Percentiles rank a stretch among this genome's conserved stretches.
Conservation (phyloP, 1,140 invertebrate species). For the Drosophila prosaltans region DNA sequence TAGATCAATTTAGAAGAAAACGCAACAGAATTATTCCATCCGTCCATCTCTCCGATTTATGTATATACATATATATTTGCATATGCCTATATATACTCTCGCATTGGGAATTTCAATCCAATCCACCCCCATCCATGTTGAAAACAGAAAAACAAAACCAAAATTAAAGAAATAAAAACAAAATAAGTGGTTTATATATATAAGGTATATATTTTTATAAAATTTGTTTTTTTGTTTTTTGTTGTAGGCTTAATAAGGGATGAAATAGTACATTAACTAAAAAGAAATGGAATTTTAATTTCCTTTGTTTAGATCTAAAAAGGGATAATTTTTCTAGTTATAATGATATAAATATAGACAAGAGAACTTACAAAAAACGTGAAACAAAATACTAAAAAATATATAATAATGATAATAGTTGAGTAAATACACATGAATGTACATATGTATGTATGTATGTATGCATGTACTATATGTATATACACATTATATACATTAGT, state of each 20-base stretch:
- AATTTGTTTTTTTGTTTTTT: neutral
- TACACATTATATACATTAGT: conserved; percentile 31
- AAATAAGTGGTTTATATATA: conserved; percentile 17
- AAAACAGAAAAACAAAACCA: neutral
- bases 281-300: conserved; percentile 7
- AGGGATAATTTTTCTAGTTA: conserved; percentile 12
- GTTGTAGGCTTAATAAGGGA: neutral
- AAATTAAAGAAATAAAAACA: conserved; percentile 36
- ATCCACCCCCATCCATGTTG: no score
- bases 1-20: no score
- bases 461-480: no score
- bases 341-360: neutral
- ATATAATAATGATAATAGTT: conserved; percentile 1
- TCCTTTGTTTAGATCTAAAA: neutral
- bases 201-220: conserved; percentile 7
- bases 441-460: conserved; percentile 29
- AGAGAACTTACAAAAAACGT: neutral
- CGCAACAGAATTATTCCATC: no score
- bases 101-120: neutral
- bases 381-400: conserved; percentile 3
- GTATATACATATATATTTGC: no score
- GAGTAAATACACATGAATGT: conserved; percentile 12
- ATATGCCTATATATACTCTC: no score
- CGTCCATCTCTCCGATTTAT: no score
- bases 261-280: conserved; percentile 5